phyloP scores from a whole-genome alignment of 2,113 vertebrate genomes.

The Plectropomus leopardus region DNA sequence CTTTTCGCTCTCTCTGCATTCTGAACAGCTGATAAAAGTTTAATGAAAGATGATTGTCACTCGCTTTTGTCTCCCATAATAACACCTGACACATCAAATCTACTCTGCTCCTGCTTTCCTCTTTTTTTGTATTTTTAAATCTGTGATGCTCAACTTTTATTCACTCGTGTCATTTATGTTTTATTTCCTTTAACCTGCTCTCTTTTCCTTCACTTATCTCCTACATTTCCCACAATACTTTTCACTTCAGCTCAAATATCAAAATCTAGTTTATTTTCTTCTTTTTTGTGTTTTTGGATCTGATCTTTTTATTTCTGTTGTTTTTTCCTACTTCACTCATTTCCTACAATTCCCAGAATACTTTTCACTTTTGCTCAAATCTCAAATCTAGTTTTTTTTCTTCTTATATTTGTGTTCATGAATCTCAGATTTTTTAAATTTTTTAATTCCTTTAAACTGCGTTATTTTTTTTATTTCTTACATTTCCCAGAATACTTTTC shows the following conservation, averaged over 20 bases:
- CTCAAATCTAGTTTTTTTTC: no score
- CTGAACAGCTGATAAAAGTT: constrained; percentile 36
- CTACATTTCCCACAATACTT: constrained; percentile 1
- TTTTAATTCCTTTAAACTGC: no score
- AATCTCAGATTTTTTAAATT: no score
- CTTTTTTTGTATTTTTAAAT: neutral
- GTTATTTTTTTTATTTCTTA: neutral
- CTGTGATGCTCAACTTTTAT: neutral
- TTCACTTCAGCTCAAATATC: neutral
- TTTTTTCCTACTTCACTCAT: no score
- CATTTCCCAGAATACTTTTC: constrained; percentile 5
- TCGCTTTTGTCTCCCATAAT: neutral
- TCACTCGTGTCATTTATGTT: neutral
- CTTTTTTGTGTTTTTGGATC: no score
- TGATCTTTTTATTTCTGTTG: no score
- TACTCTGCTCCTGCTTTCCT: no score
- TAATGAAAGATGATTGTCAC: constrained; percentile 52
- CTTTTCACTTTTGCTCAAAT: no score
- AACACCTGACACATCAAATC: constrained; percentile 9
- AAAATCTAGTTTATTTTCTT: no score
- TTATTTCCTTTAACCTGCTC: no score
- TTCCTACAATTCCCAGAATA: no score
- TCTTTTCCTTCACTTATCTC: neutral
- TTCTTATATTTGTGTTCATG: no score
- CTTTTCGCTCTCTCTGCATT: constrained; percentile 19